Evolutionary conservation across 2,113 vertebrate species (phyloP), one percentile per base, ranked within the genome.

Genomic region (Sorex fumeus): DNA sequence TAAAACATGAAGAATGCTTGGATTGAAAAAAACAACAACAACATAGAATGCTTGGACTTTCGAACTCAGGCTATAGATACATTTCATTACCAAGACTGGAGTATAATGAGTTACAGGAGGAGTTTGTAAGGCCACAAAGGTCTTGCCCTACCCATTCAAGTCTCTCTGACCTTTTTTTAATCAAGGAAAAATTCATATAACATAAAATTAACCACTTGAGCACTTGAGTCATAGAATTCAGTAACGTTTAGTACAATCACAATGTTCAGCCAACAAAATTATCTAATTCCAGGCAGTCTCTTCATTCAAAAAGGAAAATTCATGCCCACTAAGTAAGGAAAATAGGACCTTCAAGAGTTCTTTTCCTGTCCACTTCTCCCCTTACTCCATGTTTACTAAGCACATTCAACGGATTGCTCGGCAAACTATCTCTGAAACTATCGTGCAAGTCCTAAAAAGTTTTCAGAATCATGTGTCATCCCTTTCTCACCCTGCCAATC

Each of bases 141-240:
- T 71, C 34, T 70, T 71, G 27, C 15, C 15, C 75, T 15, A 50
- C 19, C 80, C 30, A 53, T 30, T n/a, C 60, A 2, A 70, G 66
- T 0, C 40, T 66, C 47, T 50, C 28, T 18, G 13, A 36, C 15
- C 57, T 66, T 50, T 45, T 71, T 66, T 45, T 32, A 40, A 43
- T 50, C 18, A 2, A 76, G 9, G 32, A 74, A 19, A 78, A 50
- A 74, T 86, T 82, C 11, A 69, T 53, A 16, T 13, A 43, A n/a
- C 10, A 57, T 69, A 87, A 94, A 77, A 78, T 78, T 30, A 85
- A 30, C 16, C n/a, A 53, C 36, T 72, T 71, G 57, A 23, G 15
- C 36, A 53, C 40, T 72, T 71, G 66, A 84, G 23, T 15, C 7
- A 1, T 53, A 36, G 5, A 28, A 32, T 32, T 88, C 12, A 77